Conservation (phyloP, 35 echinoderm and acorn worm genomes). For the Heliocidaris erythrogramma region DNA sequence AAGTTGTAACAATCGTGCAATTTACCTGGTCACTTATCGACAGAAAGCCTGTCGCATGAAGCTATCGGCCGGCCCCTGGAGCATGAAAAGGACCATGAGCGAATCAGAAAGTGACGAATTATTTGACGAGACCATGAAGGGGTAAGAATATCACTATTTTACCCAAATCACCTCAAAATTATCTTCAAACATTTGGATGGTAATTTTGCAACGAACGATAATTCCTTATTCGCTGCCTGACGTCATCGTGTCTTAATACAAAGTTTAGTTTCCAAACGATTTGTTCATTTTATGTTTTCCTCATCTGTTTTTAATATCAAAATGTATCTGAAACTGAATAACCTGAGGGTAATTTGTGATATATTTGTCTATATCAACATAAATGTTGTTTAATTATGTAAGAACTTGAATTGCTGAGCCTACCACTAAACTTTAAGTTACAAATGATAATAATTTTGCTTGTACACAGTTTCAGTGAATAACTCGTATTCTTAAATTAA, state of each 20-base stretch:
- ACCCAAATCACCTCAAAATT: too few relatives aligned
- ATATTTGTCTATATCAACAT: too few relatives aligned
- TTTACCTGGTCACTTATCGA: neutral
- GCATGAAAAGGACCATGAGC: slow-evolving; percentile 61
- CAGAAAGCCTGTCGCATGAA: slow-evolving; percentile 42
- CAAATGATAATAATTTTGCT: neutral
- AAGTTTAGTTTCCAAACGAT: too few relatives aligned
- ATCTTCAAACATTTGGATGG: neutral
- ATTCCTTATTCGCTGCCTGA: neutral
- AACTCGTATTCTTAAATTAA: neutral
- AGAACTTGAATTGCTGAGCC: too few relatives aligned
- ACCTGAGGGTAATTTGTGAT: too few relatives aligned
- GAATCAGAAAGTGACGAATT: slow-evolving; percentile 73
- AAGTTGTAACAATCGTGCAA: neutral
- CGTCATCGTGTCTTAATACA: too few relatives aligned
- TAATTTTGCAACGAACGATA: neutral
- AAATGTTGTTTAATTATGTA: too few relatives aligned
- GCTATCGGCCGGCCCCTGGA: slow-evolving; percentile 38
- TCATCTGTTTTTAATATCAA: too few relatives aligned
- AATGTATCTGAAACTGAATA: too few relatives aligned
- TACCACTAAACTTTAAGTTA: neutral
- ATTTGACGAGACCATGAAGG: slow-evolving; percentile 72
- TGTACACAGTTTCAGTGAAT: neutral
- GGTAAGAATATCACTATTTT: slow-evolving; percentile 44
- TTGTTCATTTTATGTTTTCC: too few relatives aligned